Evolutionary conservation across 2,113 vertebrate genomes (phyloP).

Genomic region (Sitta europaea): DNA sequence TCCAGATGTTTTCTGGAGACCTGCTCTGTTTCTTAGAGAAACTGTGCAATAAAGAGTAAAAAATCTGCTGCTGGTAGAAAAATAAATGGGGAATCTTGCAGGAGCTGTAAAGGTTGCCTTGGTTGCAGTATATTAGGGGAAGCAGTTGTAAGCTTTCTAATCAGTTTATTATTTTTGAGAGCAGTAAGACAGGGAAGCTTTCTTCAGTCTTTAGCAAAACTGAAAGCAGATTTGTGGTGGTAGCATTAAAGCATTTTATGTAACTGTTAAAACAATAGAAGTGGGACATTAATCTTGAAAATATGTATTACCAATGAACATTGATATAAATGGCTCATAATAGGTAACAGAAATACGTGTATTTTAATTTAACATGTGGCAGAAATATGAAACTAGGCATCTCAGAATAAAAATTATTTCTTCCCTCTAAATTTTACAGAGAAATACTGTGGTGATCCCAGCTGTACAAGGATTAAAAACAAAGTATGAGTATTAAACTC

Average conservation of each 20-base stretch:
- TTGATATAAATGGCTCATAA: not conserved
- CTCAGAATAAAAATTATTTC: not conserved
- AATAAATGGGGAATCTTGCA: not conserved
- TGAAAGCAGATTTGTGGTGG: not conserved
- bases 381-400: not conserved
- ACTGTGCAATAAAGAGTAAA: not conserved
- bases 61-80: not conserved
- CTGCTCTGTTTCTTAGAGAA: not conserved
- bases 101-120: not conserved
- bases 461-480: not conserved
- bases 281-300: not conserved
- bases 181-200: not conserved
- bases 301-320: not conserved
- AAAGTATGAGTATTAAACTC: not conserved
- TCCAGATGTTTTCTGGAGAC: not conserved
- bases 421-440: not conserved
- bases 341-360: not conserved
- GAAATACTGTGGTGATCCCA: not conserved
- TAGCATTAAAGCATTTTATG: not conserved
- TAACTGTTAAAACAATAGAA: not conserved
- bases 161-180: not conserved
- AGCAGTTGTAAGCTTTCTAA: not conserved
- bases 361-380: not conserved
- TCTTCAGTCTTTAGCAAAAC: not conserved
- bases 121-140: not conserved